phyloP scores from a whole-genome alignment of 2,113 vertebrate species.

The Glaucidium brasilianum region DNA sequence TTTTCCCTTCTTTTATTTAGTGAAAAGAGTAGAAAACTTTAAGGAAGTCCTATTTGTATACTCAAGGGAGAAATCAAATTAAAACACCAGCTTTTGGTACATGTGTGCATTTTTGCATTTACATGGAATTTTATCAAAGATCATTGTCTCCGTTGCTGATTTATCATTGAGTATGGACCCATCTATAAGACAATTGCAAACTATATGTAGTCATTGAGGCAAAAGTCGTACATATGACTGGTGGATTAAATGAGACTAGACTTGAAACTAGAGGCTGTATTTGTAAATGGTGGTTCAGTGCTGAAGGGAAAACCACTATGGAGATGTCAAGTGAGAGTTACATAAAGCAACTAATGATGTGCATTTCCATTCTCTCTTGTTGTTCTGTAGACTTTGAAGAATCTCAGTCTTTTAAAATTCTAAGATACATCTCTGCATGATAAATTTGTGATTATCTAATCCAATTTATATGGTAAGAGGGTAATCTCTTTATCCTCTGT shows the following conservation, averaged over 20 bases:
- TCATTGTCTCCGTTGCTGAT: background rate
- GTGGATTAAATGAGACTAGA: background rate
- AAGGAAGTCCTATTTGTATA: background rate
- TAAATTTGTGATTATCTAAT: constrained; percentile 6
- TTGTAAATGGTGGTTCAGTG: background rate
- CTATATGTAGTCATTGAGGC: background rate
- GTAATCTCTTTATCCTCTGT: background rate
- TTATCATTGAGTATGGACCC: background rate
- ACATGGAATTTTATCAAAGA: background rate
- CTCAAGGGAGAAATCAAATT: background rate
- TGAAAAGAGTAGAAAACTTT: background rate
- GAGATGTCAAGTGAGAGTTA: background rate
- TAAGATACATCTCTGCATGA: background rate
- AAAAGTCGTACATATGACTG: background rate
- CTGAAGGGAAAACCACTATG: background rate
- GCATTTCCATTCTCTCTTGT: background rate
- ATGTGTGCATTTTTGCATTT: background rate
- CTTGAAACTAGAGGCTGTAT: background rate
- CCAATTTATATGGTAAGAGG: constrained; percentile 22
- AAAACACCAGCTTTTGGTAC: background rate
- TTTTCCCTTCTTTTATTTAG: background rate
- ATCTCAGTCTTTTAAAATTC: background rate
- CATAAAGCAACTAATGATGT: background rate
- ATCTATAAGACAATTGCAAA: background rate
- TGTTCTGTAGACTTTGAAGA: background rate